A percentile compares a stretch with the other conserved stretches of the same genome.
phyloP scores from a whole-genome alignment of 2,797 vertebrate genomes.

The Myotis vivesi region DNA sequence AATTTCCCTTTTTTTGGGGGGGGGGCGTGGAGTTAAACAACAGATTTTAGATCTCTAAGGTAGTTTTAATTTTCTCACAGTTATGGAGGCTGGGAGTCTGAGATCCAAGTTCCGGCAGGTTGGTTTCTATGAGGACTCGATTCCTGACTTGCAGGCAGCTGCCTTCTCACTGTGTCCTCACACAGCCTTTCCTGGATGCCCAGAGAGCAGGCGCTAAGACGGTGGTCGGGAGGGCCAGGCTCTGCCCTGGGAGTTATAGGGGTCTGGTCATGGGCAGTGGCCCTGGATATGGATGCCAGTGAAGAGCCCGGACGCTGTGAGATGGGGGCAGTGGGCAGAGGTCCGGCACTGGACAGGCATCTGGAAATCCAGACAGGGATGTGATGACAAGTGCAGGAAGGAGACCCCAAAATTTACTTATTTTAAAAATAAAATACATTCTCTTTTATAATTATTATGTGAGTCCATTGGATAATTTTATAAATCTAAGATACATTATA shows the following conservation, averaged over 20 bases:
- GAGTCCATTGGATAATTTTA: background rate
- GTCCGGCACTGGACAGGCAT: background rate
- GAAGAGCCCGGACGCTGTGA: background rate
- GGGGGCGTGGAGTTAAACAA: background rate
- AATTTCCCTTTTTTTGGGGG: background rate
- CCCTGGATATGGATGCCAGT: background rate
- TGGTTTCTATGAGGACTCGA: background rate
- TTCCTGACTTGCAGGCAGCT: background rate
- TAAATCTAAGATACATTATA: background rate
- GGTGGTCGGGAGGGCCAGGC: background rate
- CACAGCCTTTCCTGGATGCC: background rate
- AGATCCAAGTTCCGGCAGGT: background rate
- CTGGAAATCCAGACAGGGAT: too few relatives aligned
- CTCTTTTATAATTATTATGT: slow-evolving; percentile 30
- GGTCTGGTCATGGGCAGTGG: background rate
- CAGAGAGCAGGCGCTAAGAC: background rate
- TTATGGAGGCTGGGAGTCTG: background rate
- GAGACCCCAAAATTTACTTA: background rate
- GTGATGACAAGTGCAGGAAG: background rate
- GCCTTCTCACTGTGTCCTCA: background rate
- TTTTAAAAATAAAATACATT: slow-evolving; percentile 40
- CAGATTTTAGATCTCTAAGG: background rate
- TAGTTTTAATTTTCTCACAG: background rate
- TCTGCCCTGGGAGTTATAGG: background rate
- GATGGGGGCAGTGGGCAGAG: background rate